phyloP scores from a whole-genome alignment of 2,797 vertebrate genomes.

The Craterocephalus amniculus region DNA sequence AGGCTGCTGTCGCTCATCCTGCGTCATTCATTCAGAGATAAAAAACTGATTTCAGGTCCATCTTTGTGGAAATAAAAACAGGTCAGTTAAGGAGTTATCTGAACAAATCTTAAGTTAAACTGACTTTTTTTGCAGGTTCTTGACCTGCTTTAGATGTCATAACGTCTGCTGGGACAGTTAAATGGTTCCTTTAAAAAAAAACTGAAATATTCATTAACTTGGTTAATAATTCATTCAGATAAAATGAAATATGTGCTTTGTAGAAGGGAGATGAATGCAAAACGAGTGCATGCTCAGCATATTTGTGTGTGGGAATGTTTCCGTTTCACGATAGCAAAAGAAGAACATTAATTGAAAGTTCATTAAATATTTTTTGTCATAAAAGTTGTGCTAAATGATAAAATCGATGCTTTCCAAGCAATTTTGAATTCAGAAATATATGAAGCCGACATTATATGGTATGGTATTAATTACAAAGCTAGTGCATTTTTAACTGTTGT shows the following conservation, averaged over 20 bases:
- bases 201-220: conserved; percentile 81
- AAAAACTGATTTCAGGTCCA: conserved; percentile 51
- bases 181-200: conserved; percentile 76
- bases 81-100: conserved; percentile 45
- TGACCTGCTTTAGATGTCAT: conserved; percentile 69
- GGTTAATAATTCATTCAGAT: conserved; percentile 82
- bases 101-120: conserved; percentile 13
- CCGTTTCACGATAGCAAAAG: conserved; percentile 74
- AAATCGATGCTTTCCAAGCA: conserved; percentile 77
- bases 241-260: conserved; percentile 75
- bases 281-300: conserved; percentile 79
- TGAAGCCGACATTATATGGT: conserved; percentile 52
- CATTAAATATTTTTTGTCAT: conserved; percentile 70
- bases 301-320: conserved; percentile 76
- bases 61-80: conserved; percentile 46
- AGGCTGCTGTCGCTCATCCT: conserved; percentile 53
- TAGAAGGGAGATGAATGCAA: conserved; percentile 73
- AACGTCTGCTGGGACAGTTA: conserved; percentile 75
- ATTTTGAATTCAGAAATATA: conserved; percentile 68
- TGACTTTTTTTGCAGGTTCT: conserved; percentile 52
- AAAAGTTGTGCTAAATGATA: conserved; percentile 75
- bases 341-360: conserved; percentile 77
- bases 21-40: conserved; percentile 59
- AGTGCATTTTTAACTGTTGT: conserved; percentile 62
- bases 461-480: conserved; percentile 69